Evolutionary conservation across 2,797 vertebrate genomes (phyloP).

Genomic region (Brachymystax lenok): DNA sequence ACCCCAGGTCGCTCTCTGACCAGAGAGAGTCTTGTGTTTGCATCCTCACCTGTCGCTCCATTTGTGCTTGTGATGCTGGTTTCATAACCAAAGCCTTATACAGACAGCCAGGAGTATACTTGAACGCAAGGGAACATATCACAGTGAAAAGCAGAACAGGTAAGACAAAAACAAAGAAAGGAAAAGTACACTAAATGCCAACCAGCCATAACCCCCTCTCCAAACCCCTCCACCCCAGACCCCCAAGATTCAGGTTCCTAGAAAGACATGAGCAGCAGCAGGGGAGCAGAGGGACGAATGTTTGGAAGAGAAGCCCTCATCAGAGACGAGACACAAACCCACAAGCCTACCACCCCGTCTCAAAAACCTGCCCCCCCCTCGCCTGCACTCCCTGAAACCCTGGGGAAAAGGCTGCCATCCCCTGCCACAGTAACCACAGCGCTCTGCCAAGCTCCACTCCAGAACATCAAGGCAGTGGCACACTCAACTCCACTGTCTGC

Average conservation of each 20-base stretch:
- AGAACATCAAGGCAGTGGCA: constrained; percentile 45
- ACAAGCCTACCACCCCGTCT: constrained; percentile 64
- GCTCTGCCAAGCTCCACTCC: constrained; percentile 43
- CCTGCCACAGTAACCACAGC: constrained; percentile 66
- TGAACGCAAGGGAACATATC: neutral
- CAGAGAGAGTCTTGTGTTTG: neutral
- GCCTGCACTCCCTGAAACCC: constrained; percentile 54
- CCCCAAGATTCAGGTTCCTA: constrained; percentile 68
- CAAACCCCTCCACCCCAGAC: constrained; percentile 14
- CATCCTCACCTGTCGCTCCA: neutral
- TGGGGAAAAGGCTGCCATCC: constrained; percentile 54
- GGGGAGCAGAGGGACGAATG: constrained; percentile 34
- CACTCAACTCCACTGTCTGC: constrained; percentile 20
- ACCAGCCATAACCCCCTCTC: constrained; percentile 10
- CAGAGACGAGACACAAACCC: constrained; percentile 56
- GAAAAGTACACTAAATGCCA: constrained; percentile 29
- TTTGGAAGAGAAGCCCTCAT: constrained; percentile 5
- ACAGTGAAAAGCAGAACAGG: neutral
- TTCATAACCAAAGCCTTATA: neutral
- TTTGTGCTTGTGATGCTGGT: neutral
- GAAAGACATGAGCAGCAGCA: constrained; percentile 63
- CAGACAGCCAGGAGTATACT: neutral
- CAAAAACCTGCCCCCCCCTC: constrained; percentile 41
- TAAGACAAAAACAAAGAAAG: constrained; percentile 16
- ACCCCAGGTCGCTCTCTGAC: neutral